phyloP scores from a whole-genome alignment of 2,888 invertebrate species.

The Xiphydria camelus region DNA sequence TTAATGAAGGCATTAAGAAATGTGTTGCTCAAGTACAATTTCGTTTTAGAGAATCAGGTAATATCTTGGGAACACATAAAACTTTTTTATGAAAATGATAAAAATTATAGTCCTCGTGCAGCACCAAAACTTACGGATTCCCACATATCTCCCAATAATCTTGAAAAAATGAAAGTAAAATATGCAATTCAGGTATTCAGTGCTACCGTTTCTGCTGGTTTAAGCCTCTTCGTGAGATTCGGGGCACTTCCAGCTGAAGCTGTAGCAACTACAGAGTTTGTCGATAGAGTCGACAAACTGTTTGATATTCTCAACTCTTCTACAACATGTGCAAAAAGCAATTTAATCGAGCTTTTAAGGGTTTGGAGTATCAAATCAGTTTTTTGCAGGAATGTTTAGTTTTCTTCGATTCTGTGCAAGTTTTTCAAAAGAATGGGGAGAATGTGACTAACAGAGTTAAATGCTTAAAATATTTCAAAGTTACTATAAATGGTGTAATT shows the following conservation, averaged over 20 bases:
- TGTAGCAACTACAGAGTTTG: conserved; percentile 18
- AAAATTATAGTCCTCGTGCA: conserved; percentile 11
- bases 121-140: conserved; percentile 25
- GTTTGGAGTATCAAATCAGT: conserved; percentile 17
- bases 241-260: conserved; percentile 21
- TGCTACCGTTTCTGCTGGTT: conserved; percentile 21
- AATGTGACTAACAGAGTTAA: conserved; percentile 24
- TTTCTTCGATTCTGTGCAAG: conserved; percentile 19
- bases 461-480: conserved; percentile 21
- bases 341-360: conserved; percentile 17
- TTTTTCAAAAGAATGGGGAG: conserved; percentile 15
- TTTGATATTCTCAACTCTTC: conserved; percentile 33
- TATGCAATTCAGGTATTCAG: conserved; percentile 27
- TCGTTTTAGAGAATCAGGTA: background rate
- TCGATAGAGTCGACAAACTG: conserved; percentile 28
- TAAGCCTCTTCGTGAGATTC: conserved; percentile 24
- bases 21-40: background rate
- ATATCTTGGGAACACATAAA: conserved; percentile 20
- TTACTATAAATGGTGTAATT: conserved; percentile 25
- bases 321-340: conserved; percentile 1
- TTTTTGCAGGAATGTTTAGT: conserved; percentile 26
- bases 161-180: conserved; percentile 30
- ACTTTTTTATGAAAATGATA: conserved; percentile 23
- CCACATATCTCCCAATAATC: conserved; percentile 22
- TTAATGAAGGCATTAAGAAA: background rate